Conservation (phyloP, 2,888 invertebrate genomes). For the Ariolimax columbianus region DNA sequence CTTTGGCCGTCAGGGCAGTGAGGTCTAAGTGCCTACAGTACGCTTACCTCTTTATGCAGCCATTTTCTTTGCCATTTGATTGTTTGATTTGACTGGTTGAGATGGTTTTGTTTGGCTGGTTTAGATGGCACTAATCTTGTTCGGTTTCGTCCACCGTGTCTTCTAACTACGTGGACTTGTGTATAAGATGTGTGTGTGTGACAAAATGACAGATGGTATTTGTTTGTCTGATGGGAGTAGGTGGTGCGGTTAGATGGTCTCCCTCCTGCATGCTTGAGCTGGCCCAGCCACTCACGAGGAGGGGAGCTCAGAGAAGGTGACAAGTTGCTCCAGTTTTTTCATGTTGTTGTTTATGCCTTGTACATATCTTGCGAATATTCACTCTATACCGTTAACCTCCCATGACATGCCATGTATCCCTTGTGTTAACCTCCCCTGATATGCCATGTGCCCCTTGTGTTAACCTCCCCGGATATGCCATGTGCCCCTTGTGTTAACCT, state of each 20-base stretch:
- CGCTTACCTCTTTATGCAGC: not conserved
- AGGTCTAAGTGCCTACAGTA: slow-evolving; percentile 9
- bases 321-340: slow-evolving; percentile 18
- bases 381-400: too few species aligned
- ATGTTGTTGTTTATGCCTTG: too few species aligned
- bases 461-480: too few species aligned
- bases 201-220: not conserved
- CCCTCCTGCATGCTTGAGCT: slow-evolving; percentile 36
- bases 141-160: not conserved
- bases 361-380: too few species aligned
- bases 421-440: too few species aligned
- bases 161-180: not conserved
- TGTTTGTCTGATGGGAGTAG: not conserved
- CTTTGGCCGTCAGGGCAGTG: not conserved
- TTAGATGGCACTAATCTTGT: not conserved
- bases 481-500: too few species aligned
- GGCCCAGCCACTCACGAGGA: not conserved
- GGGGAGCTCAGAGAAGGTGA: slow-evolving; percentile 41
- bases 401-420: too few species aligned
- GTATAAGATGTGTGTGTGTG: not conserved
- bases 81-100: not conserved
- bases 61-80: not conserved
- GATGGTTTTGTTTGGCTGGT: not conserved
- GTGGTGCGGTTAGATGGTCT: slow-evolving; percentile 19
- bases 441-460: too few species aligned